These are phyloP conservation scores for Takifugu rubripes DNA, from an alignment of 2,797 vertebrate genomes.

Conservation along the genomic window DNA sequence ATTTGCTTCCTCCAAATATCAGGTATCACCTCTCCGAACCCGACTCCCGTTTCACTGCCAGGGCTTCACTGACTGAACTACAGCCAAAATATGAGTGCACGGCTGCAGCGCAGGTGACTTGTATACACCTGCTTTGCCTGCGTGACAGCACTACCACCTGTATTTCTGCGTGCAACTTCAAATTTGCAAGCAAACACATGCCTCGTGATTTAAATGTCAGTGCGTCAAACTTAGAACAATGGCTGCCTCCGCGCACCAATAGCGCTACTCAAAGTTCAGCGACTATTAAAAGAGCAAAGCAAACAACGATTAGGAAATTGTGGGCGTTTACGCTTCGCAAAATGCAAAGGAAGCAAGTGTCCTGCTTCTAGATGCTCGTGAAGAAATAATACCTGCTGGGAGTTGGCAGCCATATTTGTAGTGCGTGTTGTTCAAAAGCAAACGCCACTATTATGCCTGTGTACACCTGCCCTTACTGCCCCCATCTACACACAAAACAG, in stretches of 20 bases:
- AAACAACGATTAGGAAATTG: constrained; percentile 1
- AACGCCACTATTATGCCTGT: constrained; percentile 42
- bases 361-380: constrained; percentile 7
- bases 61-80: background rate
- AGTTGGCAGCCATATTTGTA: constrained; percentile 3
- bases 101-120: background rate
- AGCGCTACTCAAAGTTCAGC: background rate
- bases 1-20: too few species aligned
- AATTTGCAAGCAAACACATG: constrained; percentile 1
- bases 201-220: constrained; percentile 15
- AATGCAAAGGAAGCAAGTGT: constrained; percentile 12
- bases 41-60: constrained; percentile 3
- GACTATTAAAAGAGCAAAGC: constrained; percentile 1
- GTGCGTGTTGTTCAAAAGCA: constrained; percentile 35
- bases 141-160: background rate
- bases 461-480: constrained; percentile 10
- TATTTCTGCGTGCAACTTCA: constrained; percentile 5
- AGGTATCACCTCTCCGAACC: background rate
- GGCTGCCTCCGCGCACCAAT: background rate
- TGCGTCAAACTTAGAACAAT: constrained; percentile 4
- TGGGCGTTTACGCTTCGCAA: background rate
- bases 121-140: constrained; percentile 6
- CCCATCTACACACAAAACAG: constrained; percentile 15
- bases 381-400: constrained; percentile 2
- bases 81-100: constrained; percentile 4